Evolutionary conservation across 2,797 vertebrate species (phyloP), one percentile per base, ranked within the genome.

Genomic region (Dicrostonyx torquatus): DNA sequence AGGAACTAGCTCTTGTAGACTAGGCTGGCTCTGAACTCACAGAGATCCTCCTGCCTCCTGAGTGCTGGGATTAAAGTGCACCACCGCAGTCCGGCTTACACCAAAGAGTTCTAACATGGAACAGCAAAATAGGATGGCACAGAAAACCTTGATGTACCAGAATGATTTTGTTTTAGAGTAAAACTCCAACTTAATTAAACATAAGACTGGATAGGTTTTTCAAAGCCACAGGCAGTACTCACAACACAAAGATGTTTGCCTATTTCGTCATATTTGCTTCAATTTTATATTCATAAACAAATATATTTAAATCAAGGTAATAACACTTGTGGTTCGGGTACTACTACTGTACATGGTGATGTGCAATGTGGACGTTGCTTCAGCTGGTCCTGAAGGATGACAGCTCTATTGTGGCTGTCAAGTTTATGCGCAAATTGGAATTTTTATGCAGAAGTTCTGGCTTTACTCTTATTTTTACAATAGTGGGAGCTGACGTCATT

Each of bases 381-480:
- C 79, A 89, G 45, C 34, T 68, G 14, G 34, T n/a, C 64, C 73
- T 1, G 70, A 85, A 37, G 7, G 12, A 78, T 12, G n/a, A 34
- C 0, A 0, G 37, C 73, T 86, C 40, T 40, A 53, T 4, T 53
- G 76, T n/a, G 85, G 85, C 20, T 37, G 76, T 64, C 11, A 76
- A 87, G 64, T 53, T 92, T 34, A 83, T 8, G 13, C 45, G 66
- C 70, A 48, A 84, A 79, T 76, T 34, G 60, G 13, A 34, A 60
- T 93, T 96, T 96, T 95, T 95, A 91, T 90, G 64, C 45, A 92
- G 87, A 95, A 95, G 48, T 79, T 89, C 90, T 95, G 89, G 77
- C 84, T 85, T 96, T n/a, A 50, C 45, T 85, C 45, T 50, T 75
- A 85, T 45, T 90, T 92, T 95, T 82, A 95, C 78, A 95, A 20